Evolutionary conservation across 2,797 vertebrate genomes (phyloP).

Genomic region (Halcyon chelicuti): DNA sequence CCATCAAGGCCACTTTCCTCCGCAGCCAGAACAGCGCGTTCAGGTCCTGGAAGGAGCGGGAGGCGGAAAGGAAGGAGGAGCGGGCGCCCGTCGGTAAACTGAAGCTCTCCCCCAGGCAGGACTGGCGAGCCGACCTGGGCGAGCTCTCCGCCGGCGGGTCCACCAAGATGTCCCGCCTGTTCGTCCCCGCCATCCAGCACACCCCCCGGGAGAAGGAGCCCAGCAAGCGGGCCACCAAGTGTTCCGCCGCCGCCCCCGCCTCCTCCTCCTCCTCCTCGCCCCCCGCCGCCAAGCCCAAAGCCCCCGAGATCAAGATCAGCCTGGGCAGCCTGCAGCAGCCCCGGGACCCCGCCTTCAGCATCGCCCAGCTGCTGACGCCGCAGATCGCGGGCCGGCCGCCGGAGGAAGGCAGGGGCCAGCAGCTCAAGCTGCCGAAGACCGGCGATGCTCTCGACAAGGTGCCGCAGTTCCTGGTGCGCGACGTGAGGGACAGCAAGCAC

Average conservation of each 20-base stretch:
- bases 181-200: conserved; percentile 91
- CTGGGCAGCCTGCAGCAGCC: conserved; percentile 88
- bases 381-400: conserved; percentile 81
- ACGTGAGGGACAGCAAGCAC: conserved; percentile 89
- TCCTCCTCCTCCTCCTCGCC: conserved; percentile 6
- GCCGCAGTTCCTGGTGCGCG: conserved; percentile 91
- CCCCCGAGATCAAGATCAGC: conserved; percentile 92
- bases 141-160: conserved; percentile 78
- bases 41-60: conserved; percentile 85
- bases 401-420: conserved; percentile 76
- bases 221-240: conserved; percentile 70
- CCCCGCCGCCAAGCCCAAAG: conserved; percentile 70
- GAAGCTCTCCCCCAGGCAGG: conserved; percentile 62
- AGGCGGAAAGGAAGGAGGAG: conserved; percentile 77
- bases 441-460: conserved; percentile 85
- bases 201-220: conserved; percentile 81
- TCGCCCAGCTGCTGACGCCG: conserved; percentile 91
- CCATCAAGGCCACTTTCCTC: conserved; percentile 78
- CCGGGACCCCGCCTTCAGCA: conserved; percentile 86
- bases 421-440: conserved; percentile 76
- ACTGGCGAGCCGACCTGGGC: conserved; percentile 77
- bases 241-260: conserved; percentile 58
- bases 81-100: conserved; percentile 70
- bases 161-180: conserved; percentile 91
- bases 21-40: conserved; percentile 89